Conservation (phyloP, 2,113 vertebrate genomes). For the Mesembrinibis cayennensis region DNA sequence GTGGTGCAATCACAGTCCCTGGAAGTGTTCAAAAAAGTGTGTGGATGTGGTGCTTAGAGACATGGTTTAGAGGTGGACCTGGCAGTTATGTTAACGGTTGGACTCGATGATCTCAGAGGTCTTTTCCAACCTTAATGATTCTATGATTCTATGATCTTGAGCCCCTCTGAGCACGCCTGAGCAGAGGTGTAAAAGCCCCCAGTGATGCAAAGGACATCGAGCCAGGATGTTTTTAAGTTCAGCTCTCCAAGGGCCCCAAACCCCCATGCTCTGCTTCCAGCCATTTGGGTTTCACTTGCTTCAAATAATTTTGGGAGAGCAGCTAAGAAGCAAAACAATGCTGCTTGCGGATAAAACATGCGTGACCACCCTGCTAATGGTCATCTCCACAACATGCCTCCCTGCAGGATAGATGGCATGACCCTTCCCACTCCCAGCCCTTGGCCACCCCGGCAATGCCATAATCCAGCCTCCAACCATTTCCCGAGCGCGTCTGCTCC, state of each 20-base stretch:
- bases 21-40: no score
- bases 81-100: no score
- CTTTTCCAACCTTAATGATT: no score
- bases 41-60: no score
- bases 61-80: no score
- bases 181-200: not conserved
- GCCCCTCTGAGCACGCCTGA: not conserved
- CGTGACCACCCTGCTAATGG: rapidly evolving
- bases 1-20: no score
- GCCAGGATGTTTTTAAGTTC: not conserved
- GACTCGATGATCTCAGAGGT: no score
- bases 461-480: not conserved
- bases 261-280: not conserved
- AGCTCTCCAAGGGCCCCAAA: not conserved
- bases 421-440: not conserved
- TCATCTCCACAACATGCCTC: rapidly evolving
- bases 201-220: not conserved
- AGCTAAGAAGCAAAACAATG: not conserved
- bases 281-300: not conserved
- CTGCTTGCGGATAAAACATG: not conserved
- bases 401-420: rapidly evolving
- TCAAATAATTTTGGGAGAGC: not conserved
- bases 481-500: not conserved
- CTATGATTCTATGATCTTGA: not conserved
- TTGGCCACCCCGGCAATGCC: not conserved